phyloP scores from a whole-genome alignment of 2,797 vertebrate species.

The Myiotriccus ornatus region DNA sequence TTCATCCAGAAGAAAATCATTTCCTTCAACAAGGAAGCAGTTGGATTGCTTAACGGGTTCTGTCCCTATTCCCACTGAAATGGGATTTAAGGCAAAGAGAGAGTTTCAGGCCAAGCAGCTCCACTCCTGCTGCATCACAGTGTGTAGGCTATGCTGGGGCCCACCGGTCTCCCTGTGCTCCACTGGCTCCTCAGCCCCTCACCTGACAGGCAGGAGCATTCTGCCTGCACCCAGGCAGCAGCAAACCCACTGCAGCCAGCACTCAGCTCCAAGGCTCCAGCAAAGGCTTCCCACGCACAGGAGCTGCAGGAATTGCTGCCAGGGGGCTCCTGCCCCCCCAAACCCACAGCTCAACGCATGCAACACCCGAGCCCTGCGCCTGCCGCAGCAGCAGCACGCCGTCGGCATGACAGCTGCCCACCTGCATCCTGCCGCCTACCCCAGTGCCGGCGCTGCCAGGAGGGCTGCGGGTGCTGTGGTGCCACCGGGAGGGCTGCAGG shows the following conservation, averaged over 20 bases:
- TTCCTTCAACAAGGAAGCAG: background rate
- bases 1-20: conserved; percentile 8
- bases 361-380: rapidly evolving
- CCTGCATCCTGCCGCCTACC: background rate
- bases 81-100: background rate
- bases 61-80: background rate
- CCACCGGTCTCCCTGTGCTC: background rate
- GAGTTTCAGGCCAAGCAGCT: background rate
- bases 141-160: rapidly evolving
- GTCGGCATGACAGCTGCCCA: rapidly evolving
- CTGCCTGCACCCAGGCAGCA: background rate
- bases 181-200: background rate
- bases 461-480: background rate
- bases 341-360: rapidly evolving
- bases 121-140: background rate
- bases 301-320: background rate
- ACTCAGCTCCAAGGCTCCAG: background rate
- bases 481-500: background rate
- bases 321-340: background rate
- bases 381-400: rapidly evolving
- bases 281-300: rapidly evolving
- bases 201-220: background rate
- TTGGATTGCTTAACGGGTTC: background rate
- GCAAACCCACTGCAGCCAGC: background rate
- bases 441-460: rapidly evolving